phyloP scores from a whole-genome alignment of 2,888 invertebrate species.

The Ditula angustiorana region DNA sequence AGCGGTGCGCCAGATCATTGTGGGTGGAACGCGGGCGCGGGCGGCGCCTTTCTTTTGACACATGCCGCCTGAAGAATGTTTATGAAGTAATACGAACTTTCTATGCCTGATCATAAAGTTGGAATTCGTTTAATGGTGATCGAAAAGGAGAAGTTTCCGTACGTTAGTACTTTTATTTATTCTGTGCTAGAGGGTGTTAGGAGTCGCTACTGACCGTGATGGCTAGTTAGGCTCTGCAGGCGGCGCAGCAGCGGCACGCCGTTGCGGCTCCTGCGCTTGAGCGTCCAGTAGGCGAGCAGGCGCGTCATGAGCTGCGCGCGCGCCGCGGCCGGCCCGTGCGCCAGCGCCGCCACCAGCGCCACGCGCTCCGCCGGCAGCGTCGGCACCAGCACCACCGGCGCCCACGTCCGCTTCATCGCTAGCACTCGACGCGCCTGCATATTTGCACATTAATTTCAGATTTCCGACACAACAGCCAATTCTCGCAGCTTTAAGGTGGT shows the following conservation, averaged over 20 bases:
- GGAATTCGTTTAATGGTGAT: too few relatives aligned
- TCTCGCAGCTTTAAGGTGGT: too few relatives aligned
- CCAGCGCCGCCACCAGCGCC: constrained; percentile 93
- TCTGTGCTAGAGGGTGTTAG: too few relatives aligned
- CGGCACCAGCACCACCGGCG: constrained; percentile 96
- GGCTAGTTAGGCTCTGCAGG: constrained; percentile 61
- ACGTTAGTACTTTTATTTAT: too few relatives aligned
- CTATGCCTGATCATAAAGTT: too few relatives aligned
- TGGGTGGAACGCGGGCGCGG: too few relatives aligned
- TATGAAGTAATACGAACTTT: too few relatives aligned
- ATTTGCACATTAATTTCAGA: neutral
- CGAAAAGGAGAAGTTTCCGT: too few relatives aligned
- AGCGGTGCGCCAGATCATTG: too few relatives aligned
- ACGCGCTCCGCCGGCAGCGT: constrained; percentile 96
- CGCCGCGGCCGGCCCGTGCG: constrained; percentile 87
- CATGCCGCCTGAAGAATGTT: too few relatives aligned
- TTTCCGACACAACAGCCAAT: neutral
- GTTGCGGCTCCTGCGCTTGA: constrained; percentile 97
- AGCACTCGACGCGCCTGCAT: constrained; percentile 90
- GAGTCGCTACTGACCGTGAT: constrained; percentile 57
- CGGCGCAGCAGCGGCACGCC: constrained; percentile 97
- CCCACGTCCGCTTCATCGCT: constrained; percentile 95
- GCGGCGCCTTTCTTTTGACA: too few relatives aligned
- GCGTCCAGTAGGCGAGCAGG: constrained; percentile 98
- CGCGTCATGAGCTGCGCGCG: constrained; percentile 94